Conservation (phyloP, 2,797 vertebrate species). For the Epinephelus malabaricus region DNA sequence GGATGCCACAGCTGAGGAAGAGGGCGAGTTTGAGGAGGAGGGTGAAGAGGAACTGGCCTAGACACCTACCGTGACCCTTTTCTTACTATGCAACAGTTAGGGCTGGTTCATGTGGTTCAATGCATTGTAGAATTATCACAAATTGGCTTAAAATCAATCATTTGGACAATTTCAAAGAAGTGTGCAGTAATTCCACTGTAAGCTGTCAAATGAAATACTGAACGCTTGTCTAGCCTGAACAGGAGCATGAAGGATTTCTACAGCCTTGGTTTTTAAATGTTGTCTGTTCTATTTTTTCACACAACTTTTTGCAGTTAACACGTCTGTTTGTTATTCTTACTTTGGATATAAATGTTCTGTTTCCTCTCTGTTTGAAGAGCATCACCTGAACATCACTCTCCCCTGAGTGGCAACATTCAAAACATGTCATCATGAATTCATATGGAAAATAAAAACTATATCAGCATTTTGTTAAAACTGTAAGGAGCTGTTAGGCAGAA, state of each 20-base stretch:
- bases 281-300: slow-evolving; percentile 16
- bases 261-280: not conserved
- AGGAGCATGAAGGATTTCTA: not conserved
- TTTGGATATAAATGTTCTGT: slow-evolving; percentile 36
- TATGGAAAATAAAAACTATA: not conserved
- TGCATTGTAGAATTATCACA: not conserved
- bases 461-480: not conserved
- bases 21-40: slow-evolving; percentile 87
- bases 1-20: slow-evolving; percentile 85
- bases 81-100: slow-evolving; percentile 45
- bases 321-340: not conserved
- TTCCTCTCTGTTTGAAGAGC: not conserved
- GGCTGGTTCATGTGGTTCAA: not conserved
- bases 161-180: not conserved
- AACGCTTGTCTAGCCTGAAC: slow-evolving; percentile 10
- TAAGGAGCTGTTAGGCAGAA: not conserved
- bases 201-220: not conserved
- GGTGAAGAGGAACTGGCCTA: slow-evolving; percentile 85
- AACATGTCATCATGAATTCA: not conserved
- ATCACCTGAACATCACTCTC: not conserved
- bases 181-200: not conserved
- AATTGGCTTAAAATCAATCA: not conserved
- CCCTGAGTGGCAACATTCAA: not conserved
- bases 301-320: not conserved
- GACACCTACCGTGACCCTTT: not conserved